Conservation (phyloP, 1,140 invertebrate species). For the Achatina immaculata region DNA sequence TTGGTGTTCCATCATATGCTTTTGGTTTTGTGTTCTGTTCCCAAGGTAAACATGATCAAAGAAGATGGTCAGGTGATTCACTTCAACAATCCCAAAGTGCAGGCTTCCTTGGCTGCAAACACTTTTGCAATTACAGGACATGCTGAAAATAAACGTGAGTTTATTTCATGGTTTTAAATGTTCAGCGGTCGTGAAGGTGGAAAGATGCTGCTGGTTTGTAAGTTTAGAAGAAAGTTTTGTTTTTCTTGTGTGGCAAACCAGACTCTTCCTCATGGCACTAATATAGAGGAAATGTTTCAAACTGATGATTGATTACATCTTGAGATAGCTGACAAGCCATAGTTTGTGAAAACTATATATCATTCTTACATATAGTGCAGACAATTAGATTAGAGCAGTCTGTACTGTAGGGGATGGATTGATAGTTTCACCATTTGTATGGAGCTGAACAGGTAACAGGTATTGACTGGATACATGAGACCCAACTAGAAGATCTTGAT, state of each 20-base stretch:
- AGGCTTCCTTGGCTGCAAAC: slow-evolving; percentile 97
- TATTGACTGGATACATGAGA: too few species aligned
- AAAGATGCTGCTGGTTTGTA: background rate
- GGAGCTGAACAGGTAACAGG: too few species aligned
- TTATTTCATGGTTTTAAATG: slow-evolving; percentile 12
- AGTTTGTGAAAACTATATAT: too few species aligned
- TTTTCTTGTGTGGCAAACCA: too few species aligned
- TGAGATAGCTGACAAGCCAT: too few species aligned
- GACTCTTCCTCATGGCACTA: background rate
- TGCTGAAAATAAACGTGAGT: slow-evolving; percentile 91
- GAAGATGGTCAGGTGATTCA: slow-evolving; percentile 99
- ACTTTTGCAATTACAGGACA: slow-evolving; percentile 99
- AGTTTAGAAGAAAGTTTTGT: too few species aligned
- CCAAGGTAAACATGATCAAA: slow-evolving; percentile 98
- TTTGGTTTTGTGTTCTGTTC: slow-evolving; percentile 15
- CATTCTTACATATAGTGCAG: too few species aligned
- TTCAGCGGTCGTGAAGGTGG: slow-evolving; percentile 42
- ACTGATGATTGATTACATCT: too few species aligned
- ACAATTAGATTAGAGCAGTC: too few species aligned
- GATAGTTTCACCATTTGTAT: too few species aligned
- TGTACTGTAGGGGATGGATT: too few species aligned
- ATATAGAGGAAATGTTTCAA: background rate
- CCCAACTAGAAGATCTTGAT: too few species aligned
- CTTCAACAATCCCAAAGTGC: slow-evolving; percentile 99
- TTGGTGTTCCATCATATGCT: background rate